These are phyloP conservation scores for Darevskia mixta DNA, from an alignment of 2,797 vertebrate species.

Conservation along the genomic window DNA sequence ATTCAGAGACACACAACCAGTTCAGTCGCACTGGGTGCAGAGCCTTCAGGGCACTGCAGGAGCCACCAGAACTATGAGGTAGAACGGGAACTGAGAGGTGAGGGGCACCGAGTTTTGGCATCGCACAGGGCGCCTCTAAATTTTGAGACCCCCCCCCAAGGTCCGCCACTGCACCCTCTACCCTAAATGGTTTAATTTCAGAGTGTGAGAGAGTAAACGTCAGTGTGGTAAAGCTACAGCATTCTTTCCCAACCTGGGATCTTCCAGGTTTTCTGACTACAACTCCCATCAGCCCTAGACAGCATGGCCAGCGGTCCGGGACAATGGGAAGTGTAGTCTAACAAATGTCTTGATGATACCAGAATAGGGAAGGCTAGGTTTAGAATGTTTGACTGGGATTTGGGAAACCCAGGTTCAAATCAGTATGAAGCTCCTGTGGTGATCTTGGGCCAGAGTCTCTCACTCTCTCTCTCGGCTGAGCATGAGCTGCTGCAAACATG, in stretches of 20 bases:
- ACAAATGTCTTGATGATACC: neutral
- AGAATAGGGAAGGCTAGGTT: too few species aligned
- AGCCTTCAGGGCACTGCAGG: too few species aligned
- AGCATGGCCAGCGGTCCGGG: neutral
- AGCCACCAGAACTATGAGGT: too few species aligned
- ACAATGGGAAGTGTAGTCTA: neutral
- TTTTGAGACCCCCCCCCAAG: too few species aligned
- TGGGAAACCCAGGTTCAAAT: neutral
- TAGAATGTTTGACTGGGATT: too few species aligned
- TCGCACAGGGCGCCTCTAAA: rapidly evolving
- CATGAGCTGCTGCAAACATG: neutral
- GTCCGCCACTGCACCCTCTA: too few species aligned
- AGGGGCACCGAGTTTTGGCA: too few species aligned
- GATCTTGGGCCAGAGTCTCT: neutral
- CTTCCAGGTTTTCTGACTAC: neutral
- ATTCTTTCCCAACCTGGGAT: too few species aligned
- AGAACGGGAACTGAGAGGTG: too few species aligned
- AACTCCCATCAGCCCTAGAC: neutral
- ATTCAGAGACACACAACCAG: too few species aligned
- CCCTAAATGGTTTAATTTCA: neutral
- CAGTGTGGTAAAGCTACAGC: neutral
- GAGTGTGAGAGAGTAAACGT: neutral
- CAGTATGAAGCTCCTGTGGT: neutral
- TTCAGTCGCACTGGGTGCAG: too few species aligned
- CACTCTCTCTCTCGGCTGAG: too few species aligned